Evolutionary conservation across 2,113 vertebrate genomes (phyloP).

Genomic region (Alethe castanea): DNA sequence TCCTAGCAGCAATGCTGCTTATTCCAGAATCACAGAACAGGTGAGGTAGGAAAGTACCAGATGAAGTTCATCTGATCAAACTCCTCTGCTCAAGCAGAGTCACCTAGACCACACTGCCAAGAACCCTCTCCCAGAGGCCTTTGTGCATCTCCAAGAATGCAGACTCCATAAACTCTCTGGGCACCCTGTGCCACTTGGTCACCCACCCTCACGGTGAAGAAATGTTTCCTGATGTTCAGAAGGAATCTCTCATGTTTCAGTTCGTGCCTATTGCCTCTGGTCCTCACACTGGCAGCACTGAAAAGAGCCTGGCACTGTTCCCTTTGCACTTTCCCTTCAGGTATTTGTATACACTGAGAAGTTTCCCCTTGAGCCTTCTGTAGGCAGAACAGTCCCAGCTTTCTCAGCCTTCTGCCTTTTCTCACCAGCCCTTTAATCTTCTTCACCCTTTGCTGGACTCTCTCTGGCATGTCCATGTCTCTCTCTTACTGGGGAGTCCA

Average conservation of each 20-base stretch:
- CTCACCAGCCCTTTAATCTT: background rate
- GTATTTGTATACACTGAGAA: background rate
- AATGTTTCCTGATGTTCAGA: background rate
- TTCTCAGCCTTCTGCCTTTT: background rate
- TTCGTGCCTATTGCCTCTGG: background rate
- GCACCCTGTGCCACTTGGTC: background rate
- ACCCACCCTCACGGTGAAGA: background rate
- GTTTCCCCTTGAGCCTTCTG: background rate
- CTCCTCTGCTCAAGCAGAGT: background rate
- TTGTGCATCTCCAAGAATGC: accelerated
- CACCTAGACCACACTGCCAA: background rate
- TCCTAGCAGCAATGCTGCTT: background rate
- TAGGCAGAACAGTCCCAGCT: background rate
- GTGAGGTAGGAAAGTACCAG: background rate
- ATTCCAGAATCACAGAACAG: background rate
- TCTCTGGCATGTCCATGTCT: background rate
- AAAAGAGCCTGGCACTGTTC: background rate
- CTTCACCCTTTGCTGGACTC: background rate
- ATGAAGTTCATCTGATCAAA: background rate
- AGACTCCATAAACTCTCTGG: background rate
- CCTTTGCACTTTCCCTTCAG: background rate
- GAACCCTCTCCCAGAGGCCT: accelerated
- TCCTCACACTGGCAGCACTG: background rate
- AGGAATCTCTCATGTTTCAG: no score
- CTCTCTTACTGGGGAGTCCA: background rate